A percentile compares a stretch with the other conserved stretches of the same genome.
phyloP scores from a whole-genome alignment of 2,113 vertebrate genomes.

The Anguilla rostrata region DNA sequence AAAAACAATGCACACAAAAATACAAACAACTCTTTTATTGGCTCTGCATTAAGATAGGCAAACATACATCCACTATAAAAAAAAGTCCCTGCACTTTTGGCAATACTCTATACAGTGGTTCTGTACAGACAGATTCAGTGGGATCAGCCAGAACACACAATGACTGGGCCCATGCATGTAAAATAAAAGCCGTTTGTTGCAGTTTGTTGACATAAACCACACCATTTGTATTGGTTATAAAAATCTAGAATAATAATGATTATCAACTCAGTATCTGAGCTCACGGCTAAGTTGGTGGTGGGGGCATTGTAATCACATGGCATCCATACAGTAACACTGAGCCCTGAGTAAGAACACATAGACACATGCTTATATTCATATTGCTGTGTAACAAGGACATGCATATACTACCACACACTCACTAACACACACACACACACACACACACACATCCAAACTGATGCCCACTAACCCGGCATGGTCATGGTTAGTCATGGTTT shows the following conservation, averaged over 20 bases:
- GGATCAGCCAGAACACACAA: conserved; percentile 61
- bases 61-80: conserved; percentile 66
- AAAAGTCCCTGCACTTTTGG: conserved; percentile 78
- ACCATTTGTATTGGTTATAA: neutral
- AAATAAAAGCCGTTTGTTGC: conserved; percentile 18
- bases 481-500: neutral
- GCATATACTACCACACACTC: conserved; percentile 19
- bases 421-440: neutral
- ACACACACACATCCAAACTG: neutral
- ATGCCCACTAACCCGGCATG: neutral
- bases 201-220: neutral
- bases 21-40: conserved; percentile 85
- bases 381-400: neutral
- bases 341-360: conserved; percentile 7
- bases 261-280: neutral
- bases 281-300: conserved; percentile 1
- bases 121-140: conserved; percentile 59
- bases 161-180: conserved; percentile 53
- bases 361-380: conserved; percentile 19
- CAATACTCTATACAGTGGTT: conserved; percentile 80
- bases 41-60: conserved; percentile 66
- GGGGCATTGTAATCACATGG: conserved; percentile 27
- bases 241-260: neutral
- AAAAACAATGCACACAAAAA: conserved; percentile 24
- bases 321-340: conserved; percentile 30